Conservation (phyloP, 2,797 vertebrate genomes). For the Enteromius mattozi region DNA sequence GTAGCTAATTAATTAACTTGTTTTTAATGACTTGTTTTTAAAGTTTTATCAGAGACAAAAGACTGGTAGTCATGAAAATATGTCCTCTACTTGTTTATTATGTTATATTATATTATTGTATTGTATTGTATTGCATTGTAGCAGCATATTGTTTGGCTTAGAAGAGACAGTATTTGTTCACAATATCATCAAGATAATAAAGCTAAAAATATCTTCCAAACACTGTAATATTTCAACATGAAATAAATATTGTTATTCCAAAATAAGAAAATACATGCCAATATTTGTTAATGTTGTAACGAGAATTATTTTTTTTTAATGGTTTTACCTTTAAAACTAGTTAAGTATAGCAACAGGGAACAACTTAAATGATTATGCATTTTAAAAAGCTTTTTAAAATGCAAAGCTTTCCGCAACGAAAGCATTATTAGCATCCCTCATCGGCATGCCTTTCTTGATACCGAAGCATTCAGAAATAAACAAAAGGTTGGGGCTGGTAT, state of each 20-base stretch:
- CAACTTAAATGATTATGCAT: not conserved
- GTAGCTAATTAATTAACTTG: not conserved
- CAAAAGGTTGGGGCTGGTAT: constrained; percentile 12
- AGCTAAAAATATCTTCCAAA: not conserved
- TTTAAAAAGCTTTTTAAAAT: not conserved
- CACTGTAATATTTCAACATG: not conserved
- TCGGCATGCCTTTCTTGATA: not conserved
- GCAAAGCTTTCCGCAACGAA: not conserved
- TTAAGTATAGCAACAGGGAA: not conserved
- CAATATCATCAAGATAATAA: not conserved
- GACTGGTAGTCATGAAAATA: not conserved
- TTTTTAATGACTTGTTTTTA: not conserved
- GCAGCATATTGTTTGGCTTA: not conserved
- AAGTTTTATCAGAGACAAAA: not conserved
- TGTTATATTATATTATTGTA: not conserved
- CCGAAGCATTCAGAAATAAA: constrained; percentile 6
- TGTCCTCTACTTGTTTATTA: not conserved
- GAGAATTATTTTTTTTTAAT: not conserved
- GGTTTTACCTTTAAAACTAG: not conserved
- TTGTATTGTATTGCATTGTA: not conserved
- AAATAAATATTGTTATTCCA: not conserved
- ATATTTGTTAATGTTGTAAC: not conserved
- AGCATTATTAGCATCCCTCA: constrained; percentile 22
- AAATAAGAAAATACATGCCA: not conserved
- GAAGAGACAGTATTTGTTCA: not conserved